Evolutionary conservation across 2,113 vertebrate species (phyloP).

Genomic region (Asarcornis scutulata): DNA sequence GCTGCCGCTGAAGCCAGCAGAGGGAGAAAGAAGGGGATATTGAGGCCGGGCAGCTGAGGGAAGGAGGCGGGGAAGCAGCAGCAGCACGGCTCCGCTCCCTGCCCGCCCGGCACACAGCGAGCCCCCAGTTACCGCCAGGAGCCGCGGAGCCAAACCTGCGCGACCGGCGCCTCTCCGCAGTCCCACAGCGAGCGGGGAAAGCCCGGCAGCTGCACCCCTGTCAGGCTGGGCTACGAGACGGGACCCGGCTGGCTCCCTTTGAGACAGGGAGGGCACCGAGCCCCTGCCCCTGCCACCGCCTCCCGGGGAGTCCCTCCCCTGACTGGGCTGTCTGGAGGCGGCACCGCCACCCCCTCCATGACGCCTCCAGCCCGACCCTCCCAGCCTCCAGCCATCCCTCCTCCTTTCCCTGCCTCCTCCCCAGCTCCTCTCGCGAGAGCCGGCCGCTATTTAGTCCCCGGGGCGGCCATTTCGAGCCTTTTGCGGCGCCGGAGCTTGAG

Average conservation of each 20-base stretch:
- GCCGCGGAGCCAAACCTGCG: neutral
- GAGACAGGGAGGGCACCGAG: no score
- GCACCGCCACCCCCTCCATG: no score
- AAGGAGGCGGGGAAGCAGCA: neutral
- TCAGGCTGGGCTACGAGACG: no score
- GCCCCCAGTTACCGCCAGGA: neutral
- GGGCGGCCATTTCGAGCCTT: rapidly evolving
- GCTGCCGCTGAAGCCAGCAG: neutral
- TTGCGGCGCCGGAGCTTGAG: rapidly evolving
- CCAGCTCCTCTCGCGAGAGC: neutral
- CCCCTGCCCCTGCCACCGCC: rapidly evolving
- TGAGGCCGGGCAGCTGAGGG: neutral
- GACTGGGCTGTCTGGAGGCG: no score
- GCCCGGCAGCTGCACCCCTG: neutral
- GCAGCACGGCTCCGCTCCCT: neutral
- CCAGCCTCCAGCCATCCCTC: neutral
- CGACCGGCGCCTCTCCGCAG: neutral
- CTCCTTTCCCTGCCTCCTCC: no score
- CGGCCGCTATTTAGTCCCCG: neutral
- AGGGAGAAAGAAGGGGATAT: no score
- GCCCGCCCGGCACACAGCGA: neutral
- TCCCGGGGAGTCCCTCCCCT: neutral
- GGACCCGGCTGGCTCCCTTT: no score
- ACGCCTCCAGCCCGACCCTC: neutral
- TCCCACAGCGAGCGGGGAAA: no score